Base-by-base conservation (phyloP, 1,140 invertebrate species). In the Lethrus apterus region DNA sequence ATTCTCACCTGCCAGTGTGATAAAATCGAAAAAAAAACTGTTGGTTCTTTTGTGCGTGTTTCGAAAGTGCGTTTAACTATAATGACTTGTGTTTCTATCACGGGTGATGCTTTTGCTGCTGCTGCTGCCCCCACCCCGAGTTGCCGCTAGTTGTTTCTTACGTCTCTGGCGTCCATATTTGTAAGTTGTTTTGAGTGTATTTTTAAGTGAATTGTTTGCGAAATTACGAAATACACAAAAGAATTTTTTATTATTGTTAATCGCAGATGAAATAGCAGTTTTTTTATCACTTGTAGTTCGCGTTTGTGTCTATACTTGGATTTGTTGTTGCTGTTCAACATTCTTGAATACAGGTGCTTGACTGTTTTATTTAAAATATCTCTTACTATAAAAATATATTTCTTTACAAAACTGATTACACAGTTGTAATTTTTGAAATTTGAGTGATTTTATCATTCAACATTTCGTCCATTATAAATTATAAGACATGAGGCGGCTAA, bases 101-200 rank as follows among this genome's bases (percentile, higher is more conserved):
- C 17, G 9, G 14, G n/a, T 30, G 29, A 11, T 10, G 14, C n/a
- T 30, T 9, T 34, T 14, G 32, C 19, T 18, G 17, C 32, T 18
- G 15, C 13, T 18, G 5, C 32, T 17, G 3, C 19, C 11, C 14
- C 2, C 29, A 11, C 2, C 14, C 14, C n/a, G 29, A n/a, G 24
- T 38, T 21, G 35, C n/a, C 20, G 17, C 17, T n/a, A 13, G 17
- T 13, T 10, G 35, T 19, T 38, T n/a, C 9, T 14, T 18, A 9
- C 19, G 15, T 34, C 17, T 35, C 52, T 54, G 53, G 56, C 60
- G 54, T 59, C 60, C 59, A 58, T 59, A 58, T 58, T 59, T 56
- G 56, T 57, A 51, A 48, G 59, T 61, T 8, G 2, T 2, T 8
- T 8, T 10, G 29, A 30, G 14, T 30, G 29, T 30, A 10, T 30